These are phyloP conservation scores for Diogma glabrata DNA, from an alignment of 2,888 invertebrate genomes.

Conservation along the genomic window DNA sequence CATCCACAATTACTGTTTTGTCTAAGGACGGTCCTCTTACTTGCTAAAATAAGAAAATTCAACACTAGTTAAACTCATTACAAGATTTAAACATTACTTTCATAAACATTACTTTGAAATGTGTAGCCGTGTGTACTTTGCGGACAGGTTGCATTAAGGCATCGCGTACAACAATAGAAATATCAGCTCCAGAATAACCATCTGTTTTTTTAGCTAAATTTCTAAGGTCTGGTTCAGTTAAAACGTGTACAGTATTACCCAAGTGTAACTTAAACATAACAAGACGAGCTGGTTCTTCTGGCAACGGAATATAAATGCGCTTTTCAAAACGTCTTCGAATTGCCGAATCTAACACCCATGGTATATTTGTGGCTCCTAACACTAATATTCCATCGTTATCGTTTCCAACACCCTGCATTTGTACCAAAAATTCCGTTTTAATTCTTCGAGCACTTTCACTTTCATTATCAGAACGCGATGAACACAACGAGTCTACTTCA, in stretches of 20 bases:
- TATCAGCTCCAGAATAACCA: constrained; percentile 98
- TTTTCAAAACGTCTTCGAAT: constrained; percentile 97
- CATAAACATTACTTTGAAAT: constrained; percentile 53
- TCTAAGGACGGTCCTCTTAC: constrained; percentile 78
- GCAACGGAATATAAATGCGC: constrained; percentile 95
- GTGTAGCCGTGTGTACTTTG: constrained; percentile 97
- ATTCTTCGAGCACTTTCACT: constrained; percentile 96
- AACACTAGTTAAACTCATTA: neutral
- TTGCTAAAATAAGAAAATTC: constrained; percentile 25
- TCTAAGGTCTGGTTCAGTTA: constrained; percentile 78
- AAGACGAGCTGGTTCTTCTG: constrained; percentile 84
- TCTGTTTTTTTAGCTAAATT: constrained; percentile 73
- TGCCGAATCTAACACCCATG: constrained; percentile 94
- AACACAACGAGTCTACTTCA: constrained; percentile 95
- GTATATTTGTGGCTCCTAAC: constrained; percentile 92
- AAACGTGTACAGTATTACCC: constrained; percentile 77
- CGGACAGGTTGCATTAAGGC: constrained; percentile 98
- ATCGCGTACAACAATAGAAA: constrained; percentile 92
- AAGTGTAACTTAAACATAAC: constrained; percentile 94
- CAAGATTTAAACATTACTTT: neutral
- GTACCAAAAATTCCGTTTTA: constrained; percentile 97
- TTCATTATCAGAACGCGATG: constrained; percentile 95
- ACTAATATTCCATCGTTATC: constrained; percentile 92
- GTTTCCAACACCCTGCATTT: constrained; percentile 98
- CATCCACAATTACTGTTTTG: constrained; percentile 68